Base-by-base conservation (phyloP, 2,113 vertebrate species). In the Cariama cristata region DNA sequence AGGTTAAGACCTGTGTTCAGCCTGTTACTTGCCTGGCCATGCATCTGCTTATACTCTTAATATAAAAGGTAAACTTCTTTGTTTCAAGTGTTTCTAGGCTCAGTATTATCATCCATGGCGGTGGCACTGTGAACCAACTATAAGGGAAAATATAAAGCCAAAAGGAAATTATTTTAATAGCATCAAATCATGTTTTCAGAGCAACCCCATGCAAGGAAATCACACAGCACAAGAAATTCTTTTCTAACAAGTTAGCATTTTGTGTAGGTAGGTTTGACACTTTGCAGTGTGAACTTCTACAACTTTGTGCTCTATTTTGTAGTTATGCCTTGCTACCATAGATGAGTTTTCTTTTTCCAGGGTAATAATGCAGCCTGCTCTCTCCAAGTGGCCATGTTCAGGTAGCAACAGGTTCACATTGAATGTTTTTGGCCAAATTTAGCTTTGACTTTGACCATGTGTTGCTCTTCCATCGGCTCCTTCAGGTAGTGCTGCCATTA, bases 311-410 rank as follows among this genome's bases (percentile, higher is more conserved):
- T 86, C 35, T 66, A 23, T 33, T 77, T 52, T 44, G 33, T 52
- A 52, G 33, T 45, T 79, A 5, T 0, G 2, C 21, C 30, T 55
- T 21, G 0, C 16, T 74, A 4, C 20, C 21, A 26, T 4, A n/a
- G 63, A 17, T 6, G 38, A 10, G 15, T 69, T 72, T 42, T 35
- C 9, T 38, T 69, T 53, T 79, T 10, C 67, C 52, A 75, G 32
- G 26, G 26, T 38, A 1, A 21, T 40, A 56, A 8, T 13, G 42
- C 76, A 79, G 64, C 30, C 28, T 59, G 56, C 13, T 89, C 35
- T 81, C 38, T 89, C 60, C 60, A 55, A 45, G 63, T 69, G 75
- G 20, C 45, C 2, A 0, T 14, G 11, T 69, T 81, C 73, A 12
- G 56, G 53, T 55, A 86, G 74, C 58, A 83, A 22, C 62, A 64